Evolutionary conservation across 2,888 invertebrate genomes (phyloP).

Genomic region (Apodemia hepburni): DNA sequence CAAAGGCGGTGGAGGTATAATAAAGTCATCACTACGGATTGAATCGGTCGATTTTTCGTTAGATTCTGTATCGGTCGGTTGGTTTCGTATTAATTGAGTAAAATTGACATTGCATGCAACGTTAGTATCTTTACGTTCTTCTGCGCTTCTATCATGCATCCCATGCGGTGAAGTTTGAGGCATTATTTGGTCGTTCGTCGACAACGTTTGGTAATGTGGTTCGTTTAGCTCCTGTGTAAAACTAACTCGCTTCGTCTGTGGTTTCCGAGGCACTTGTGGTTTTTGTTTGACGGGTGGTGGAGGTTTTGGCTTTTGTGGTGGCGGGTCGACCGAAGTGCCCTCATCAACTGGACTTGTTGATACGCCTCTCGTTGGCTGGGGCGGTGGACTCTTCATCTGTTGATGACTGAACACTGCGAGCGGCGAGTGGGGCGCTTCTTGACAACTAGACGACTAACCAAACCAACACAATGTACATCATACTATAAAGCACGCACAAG

Average conservation of each 20-base stretch:
- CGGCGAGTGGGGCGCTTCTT: slow-evolving; percentile 59
- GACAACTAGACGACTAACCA: slow-evolving; percentile 71
- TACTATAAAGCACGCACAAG: slow-evolving; percentile 43
- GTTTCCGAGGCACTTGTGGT: slow-evolving; percentile 73
- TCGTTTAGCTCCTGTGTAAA: slow-evolving; percentile 59
- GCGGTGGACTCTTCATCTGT: slow-evolving; percentile 49
- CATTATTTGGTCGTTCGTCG: slow-evolving; percentile 46
- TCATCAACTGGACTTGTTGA: slow-evolving; percentile 34
- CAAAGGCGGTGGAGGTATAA: slow-evolving; percentile 73
- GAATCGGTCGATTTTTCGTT: slow-evolving; percentile 52
- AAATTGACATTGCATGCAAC: slow-evolving; percentile 67
- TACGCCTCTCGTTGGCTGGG: slow-evolving; percentile 34
- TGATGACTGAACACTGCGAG: slow-evolving; percentile 60
- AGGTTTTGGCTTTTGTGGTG: slow-evolving; percentile 38
- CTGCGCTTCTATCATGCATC: slow-evolving; percentile 50
- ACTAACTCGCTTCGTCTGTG: slow-evolving; percentile 75
- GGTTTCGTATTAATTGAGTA: slow-evolving; percentile 67
- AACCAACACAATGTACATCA: slow-evolving; percentile 66
- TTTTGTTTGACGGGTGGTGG: slow-evolving; percentile 59
- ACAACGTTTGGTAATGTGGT: slow-evolving; percentile 43
- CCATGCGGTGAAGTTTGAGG: slow-evolving; percentile 47
- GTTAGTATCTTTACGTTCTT: slow-evolving; percentile 57
- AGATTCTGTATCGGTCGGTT: slow-evolving; percentile 48
- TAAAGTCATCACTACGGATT: slow-evolving; percentile 65
- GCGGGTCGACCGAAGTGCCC: slow-evolving; percentile 44